Percentiles rank a stretch among this genome's conserved stretches.
Conservation (phyloP, 2,888 invertebrate species). For the Hololepta plana region DNA sequence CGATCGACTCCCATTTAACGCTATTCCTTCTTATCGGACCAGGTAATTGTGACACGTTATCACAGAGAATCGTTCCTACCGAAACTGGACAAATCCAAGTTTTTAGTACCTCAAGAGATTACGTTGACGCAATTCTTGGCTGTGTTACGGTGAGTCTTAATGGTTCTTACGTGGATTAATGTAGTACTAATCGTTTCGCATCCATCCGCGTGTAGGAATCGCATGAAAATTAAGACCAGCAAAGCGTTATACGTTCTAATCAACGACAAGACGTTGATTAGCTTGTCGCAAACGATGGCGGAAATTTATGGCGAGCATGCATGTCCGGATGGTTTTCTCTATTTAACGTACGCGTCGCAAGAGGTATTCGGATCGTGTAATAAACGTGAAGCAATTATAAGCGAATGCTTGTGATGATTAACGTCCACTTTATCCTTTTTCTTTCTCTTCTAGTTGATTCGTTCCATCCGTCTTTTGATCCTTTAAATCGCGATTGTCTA, state of each 20-base stretch:
- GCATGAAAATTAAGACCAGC: constrained; percentile 39
- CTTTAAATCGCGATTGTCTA: no score
- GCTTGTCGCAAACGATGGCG: constrained; percentile 61
- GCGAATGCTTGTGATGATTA: no score
- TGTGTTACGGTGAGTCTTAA: constrained; percentile 53
- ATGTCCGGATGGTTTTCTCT: constrained; percentile 72
- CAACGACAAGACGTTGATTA: constrained; percentile 65
- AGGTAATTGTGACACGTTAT: constrained; percentile 72
- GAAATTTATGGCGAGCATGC: constrained; percentile 62
- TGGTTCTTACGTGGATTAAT: neutral
- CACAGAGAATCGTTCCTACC: constrained; percentile 62
- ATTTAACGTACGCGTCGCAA: constrained; percentile 79
- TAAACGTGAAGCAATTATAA: no score
- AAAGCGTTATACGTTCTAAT: constrained; percentile 70
- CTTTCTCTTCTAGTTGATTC: no score
- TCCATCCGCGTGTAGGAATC: constrained; percentile 23
- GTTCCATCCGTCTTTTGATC: no score
- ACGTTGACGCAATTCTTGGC: constrained; percentile 78
- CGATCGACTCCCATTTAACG: constrained; percentile 2
- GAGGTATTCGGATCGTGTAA: constrained; percentile 88
- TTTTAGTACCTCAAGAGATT: constrained; percentile 75
- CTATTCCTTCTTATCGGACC: no score
- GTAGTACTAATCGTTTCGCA: no score
- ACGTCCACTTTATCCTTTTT: no score
- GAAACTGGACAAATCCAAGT: constrained; percentile 66